Evolutionary conservation across 1,140 invertebrate genomes (phyloP).

Genomic region (Anoplophora glabripennis): DNA sequence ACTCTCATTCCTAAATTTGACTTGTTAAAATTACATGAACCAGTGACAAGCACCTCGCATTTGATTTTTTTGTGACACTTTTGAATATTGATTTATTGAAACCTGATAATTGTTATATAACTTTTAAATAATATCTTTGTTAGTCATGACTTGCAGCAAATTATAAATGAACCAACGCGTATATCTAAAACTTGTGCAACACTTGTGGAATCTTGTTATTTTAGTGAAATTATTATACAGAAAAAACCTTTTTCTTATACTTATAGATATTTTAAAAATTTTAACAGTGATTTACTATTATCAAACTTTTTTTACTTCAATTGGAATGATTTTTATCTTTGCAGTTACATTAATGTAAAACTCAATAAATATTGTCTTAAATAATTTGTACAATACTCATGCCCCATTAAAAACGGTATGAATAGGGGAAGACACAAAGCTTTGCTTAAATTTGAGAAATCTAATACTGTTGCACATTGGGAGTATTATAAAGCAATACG

Average conservation of each 20-base stretch:
- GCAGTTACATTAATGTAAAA: background rate
- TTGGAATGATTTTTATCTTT: background rate
- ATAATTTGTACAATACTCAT: background rate
- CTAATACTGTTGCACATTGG: too few relatives aligned
- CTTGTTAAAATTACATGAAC: too few relatives aligned
- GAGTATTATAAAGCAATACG: too few relatives aligned
- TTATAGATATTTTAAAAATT: background rate
- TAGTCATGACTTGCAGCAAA: background rate
- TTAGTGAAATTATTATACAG: background rate
- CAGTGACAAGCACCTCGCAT: too few relatives aligned
- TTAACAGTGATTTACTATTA: background rate
- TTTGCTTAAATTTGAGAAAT: slow-evolving; percentile 10
- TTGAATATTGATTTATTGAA: slow-evolving; percentile 8
- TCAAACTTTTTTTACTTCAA: background rate
- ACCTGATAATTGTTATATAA: background rate
- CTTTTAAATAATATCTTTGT: background rate
- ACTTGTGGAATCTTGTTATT: background rate
- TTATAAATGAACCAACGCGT: background rate
- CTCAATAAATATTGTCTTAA: background rate
- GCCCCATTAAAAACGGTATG: background rate
- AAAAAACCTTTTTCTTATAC: background rate
- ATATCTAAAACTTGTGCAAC: background rate
- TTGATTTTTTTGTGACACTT: too few relatives aligned
- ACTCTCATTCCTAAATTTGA: too few relatives aligned
- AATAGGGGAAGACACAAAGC: slow-evolving; percentile 9